phyloP scores from a whole-genome alignment of 1,140 invertebrate genomes.

The Saccostrea glomerata region DNA sequence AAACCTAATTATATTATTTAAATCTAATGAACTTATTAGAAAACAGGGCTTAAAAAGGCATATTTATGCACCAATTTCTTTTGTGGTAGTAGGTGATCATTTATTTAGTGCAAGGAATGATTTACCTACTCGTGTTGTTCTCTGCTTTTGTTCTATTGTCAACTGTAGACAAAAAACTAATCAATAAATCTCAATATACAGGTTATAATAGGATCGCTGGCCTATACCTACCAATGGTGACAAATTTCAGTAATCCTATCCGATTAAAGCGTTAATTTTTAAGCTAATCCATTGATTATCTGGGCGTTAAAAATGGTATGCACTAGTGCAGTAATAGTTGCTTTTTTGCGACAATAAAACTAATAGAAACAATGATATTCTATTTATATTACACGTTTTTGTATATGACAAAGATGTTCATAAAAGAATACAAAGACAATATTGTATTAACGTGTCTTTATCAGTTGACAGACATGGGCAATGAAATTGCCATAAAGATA shows the following conservation, averaged over 20 bases:
- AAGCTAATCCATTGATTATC: slow-evolving; percentile 21
- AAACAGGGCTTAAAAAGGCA: not conserved
- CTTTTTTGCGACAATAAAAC: slow-evolving; percentile 4
- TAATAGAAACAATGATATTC: not conserved
- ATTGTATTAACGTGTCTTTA: not conserved
- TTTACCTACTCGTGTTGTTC: slow-evolving; percentile 9
- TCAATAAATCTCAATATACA: not conserved
- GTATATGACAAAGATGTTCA: not conserved
- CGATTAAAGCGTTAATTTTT: slow-evolving; percentile 28
- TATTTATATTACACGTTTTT: slow-evolving; percentile 5
- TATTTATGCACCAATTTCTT: not conserved
- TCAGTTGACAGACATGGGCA: not conserved
- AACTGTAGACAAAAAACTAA: slow-evolving; percentile 1
- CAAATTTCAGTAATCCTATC: slow-evolving; percentile 31
- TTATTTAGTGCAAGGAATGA: not conserved
- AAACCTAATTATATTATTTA: not conserved
- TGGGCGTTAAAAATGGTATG: not conserved
- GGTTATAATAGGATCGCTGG: not conserved
- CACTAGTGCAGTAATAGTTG: not conserved
- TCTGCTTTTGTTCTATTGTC: slow-evolving; percentile 4
- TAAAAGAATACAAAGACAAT: not conserved
- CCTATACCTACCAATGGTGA: not conserved
- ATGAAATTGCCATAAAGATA: not conserved
- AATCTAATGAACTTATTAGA: not conserved
- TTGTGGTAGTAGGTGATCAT: not conserved